Conservation (phyloP, 64 coral and sea anemone species). For the Actinia tenebrosa region DNA sequence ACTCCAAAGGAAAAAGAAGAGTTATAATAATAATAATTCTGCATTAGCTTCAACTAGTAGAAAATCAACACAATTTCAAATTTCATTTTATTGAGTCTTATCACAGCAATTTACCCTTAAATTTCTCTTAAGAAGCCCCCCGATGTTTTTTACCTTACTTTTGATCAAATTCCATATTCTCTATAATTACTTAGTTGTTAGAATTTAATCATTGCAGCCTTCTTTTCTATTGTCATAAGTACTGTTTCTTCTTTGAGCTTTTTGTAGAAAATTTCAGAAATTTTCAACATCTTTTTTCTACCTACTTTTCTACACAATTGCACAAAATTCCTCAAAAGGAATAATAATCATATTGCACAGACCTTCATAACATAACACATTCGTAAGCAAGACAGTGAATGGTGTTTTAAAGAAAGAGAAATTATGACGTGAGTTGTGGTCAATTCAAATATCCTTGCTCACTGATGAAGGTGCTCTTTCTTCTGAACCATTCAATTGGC, state of each 20-base stretch:
- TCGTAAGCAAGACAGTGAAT: not conserved
- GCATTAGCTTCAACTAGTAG: not conserved
- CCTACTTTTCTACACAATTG: not conserved
- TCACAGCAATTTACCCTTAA: not conserved
- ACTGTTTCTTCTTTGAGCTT: not conserved
- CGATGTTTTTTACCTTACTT: not conserved
- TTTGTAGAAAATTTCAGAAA: not conserved
- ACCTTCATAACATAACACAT: not conserved
- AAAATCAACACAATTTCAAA: not conserved
- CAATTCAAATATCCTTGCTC: not conserved
- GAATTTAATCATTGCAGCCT: not conserved
- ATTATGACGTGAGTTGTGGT: slow-evolving; percentile 6
- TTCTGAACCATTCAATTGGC: not conserved
- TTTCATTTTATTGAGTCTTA: not conserved
- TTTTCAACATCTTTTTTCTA: slow-evolving; percentile 14
- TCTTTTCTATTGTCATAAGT: not conserved
- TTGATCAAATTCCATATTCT: not conserved
- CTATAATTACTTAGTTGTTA: not conserved
- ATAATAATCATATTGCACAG: not conserved
- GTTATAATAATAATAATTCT: not conserved
- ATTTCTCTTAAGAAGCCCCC: not conserved
- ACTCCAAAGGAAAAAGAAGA: slow-evolving; percentile 28
- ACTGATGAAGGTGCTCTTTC: not conserved
- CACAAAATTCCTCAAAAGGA: not conserved
- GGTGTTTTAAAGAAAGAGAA: not conserved